Base-by-base conservation (phyloP, 2,888 invertebrate species). In the Leptura quadrifasciata region DNA sequence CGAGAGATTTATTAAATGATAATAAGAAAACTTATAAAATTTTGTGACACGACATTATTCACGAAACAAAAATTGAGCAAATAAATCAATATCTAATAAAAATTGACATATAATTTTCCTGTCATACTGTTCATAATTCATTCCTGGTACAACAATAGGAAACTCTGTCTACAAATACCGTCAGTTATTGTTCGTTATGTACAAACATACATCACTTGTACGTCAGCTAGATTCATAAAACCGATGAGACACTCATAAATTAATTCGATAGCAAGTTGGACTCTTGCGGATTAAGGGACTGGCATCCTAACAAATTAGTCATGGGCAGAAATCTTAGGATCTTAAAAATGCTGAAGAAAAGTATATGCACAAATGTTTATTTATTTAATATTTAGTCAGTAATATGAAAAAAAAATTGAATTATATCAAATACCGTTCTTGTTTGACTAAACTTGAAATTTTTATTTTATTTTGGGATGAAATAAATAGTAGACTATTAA, bases 191-290 rank as follows among this genome's bases (percentile, higher is more conserved):
- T 63, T 63, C 63, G 17, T 20, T 39, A 15, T 63, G 20, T 35
- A 63, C 63, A 39, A 39, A 63, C 63, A 63, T 63, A 63, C 18
- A 63, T 63, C 39, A 63, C 63, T 63, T 63, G 63, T 63, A 20
- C 35, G 63, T 63, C 63, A 63, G 17, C 18, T 18, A n/a, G 63
- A 63, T 35, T 63, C 35, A 35, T 63, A 35, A 63, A 63, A 35
- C n/a, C 63, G 35, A 63, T 39, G 63, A 63, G 63, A 35, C 63
- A 63, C 39, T 63, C 63, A 12, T 63, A 63, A 18, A 63, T 60
- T 60, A 60, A 60, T 60, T 60, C n/a, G 24, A 27, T 47, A 6
- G n/a, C 47, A 47, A 47, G 47, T 17, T 5, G 47, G n/a, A 6
- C 35, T 1, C 35, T 47, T 47, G 47, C n/a, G n/a, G 47, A 47